phyloP scores from a whole-genome alignment of 2,797 vertebrate species.

The Neoniphon sammara region DNA sequence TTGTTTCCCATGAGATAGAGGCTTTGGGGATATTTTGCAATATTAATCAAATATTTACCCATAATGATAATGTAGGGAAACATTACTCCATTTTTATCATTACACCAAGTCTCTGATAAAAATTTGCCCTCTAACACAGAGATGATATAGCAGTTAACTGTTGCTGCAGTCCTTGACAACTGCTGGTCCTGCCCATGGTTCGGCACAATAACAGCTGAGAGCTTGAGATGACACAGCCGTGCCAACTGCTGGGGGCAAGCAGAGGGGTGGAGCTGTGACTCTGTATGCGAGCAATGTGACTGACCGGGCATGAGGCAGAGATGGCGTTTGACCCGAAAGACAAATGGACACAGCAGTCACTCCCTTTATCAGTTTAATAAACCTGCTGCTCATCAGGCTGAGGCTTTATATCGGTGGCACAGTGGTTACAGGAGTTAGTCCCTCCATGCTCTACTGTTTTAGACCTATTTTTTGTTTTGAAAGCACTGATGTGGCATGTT shows the following conservation, averaged over 20 bases:
- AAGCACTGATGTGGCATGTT: neutral
- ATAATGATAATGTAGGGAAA: neutral
- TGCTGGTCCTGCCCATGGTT: slow-evolving; percentile 52
- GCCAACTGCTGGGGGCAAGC: slow-evolving; percentile 74
- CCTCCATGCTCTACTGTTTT: too few species aligned
- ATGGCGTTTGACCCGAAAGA: slow-evolving; percentile 35
- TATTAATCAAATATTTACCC: slow-evolving; percentile 8
- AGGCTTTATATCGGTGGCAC: neutral
- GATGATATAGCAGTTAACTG: slow-evolving; percentile 37
- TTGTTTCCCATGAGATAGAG: neutral
- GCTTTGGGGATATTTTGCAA: slow-evolving; percentile 5
- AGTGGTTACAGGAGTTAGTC: too few species aligned
- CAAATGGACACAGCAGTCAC: slow-evolving; percentile 52
- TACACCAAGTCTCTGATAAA: slow-evolving; percentile 26
- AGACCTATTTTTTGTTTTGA: too few species aligned
- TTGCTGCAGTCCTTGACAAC: slow-evolving; percentile 49
- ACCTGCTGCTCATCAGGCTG: neutral
- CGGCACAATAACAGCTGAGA: slow-evolving; percentile 69
- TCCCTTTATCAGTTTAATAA: slow-evolving; percentile 18
- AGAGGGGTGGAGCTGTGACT: slow-evolving; percentile 47
- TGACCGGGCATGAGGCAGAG: slow-evolving; percentile 53
- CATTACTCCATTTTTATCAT: slow-evolving; percentile 20
- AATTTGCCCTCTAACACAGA: slow-evolving; percentile 14
- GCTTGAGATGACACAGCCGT: slow-evolving; percentile 54
- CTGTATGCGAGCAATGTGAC: slow-evolving; percentile 76